Evolutionary conservation across 2,888 invertebrate species (phyloP), one percentile per base, ranked within the genome.

Genomic region (Diaprepes abbreviatus): DNA sequence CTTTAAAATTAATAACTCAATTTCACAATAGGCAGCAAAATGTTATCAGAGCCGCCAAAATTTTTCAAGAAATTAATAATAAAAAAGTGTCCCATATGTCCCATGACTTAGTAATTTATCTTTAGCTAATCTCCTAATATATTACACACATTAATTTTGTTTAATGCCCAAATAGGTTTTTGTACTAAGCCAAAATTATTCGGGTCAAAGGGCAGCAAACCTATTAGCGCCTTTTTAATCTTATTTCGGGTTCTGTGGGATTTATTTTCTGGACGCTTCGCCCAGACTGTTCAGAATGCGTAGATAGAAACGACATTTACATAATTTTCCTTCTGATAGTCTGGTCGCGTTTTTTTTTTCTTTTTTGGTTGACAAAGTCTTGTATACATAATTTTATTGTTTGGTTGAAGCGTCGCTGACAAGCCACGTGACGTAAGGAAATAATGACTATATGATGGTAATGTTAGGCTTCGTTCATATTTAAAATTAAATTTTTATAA

Each of bases 181-280:
- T 40, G 17, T 40, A 7, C 17, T 40, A 17, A 40, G 40, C 40
- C 40, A 17, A 40, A 40, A 40, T 40, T 40, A 40, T 40, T 40
- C 40, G 40, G 40, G 40, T 40, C 40, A 17, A 10, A 40, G 16
- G 40, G 40, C 40, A 40, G 17, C 40, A 40, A 40, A 40, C 40
- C 40, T 40, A 40, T 40, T 40, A 40, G 40, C 40, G 40, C 40
- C 40, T 40, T 40, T 40, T 40, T 40, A 40, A 40, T 40, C 40
- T 40, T 40, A 40, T 40, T 40, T 40, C 10, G 40, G 40, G 40
- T 40, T 17, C 17, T 3, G 17, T 9, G 16, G 17, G 40, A 40
- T 40, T 40, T 40, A 40, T 40, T 40, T 40, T 40, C 40, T 40
- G 40, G 17, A 40, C 17, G 40, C n/a, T 40, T 40, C 9, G 17